These are phyloP conservation scores for Oryzias dopingdopingensis DNA, from an alignment of 2,797 vertebrate genomes.

Conservation along the genomic window DNA sequence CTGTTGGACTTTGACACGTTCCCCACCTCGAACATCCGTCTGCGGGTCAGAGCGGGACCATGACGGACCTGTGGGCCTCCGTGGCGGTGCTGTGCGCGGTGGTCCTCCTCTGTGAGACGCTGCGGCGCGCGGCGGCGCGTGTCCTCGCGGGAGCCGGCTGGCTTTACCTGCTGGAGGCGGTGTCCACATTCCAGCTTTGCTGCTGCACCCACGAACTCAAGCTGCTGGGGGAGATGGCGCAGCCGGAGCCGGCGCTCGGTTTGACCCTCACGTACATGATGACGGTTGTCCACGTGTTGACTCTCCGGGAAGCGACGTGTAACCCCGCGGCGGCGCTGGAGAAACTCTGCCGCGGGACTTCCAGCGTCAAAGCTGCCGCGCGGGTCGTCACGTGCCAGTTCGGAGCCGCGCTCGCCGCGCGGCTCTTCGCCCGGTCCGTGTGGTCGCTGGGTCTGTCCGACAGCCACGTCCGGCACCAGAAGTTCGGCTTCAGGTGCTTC, in stretches of 20 bases:
- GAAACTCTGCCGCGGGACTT: slow-evolving; percentile 52
- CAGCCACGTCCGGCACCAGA: slow-evolving; percentile 64
- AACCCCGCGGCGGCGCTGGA: slow-evolving; percentile 78
- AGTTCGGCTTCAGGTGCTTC: slow-evolving; percentile 54
- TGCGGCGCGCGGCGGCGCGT: slow-evolving; percentile 29
- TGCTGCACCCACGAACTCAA: slow-evolving; percentile 82
- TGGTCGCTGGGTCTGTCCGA: slow-evolving; percentile 79
- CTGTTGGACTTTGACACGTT: too few species aligned
- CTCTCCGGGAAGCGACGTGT: slow-evolving; percentile 71
- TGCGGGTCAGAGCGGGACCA: background rate
- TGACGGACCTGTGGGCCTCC: slow-evolving; percentile 65
- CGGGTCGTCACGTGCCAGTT: slow-evolving; percentile 58
- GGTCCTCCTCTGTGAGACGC: slow-evolving; percentile 62
- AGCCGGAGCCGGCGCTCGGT: slow-evolving; percentile 48
- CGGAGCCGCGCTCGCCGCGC: slow-evolving; percentile 62
- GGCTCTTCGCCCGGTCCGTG: slow-evolving; percentile 53
- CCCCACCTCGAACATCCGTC: background rate
- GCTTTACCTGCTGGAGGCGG: slow-evolving; percentile 72
- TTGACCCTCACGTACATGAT: slow-evolving; percentile 78
- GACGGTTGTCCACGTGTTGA: slow-evolving; percentile 78
- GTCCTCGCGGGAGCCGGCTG: slow-evolving; percentile 13
- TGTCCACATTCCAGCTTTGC: slow-evolving; percentile 86
- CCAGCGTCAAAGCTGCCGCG: slow-evolving; percentile 20
- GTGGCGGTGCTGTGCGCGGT: slow-evolving; percentile 61
- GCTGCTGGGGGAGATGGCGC: slow-evolving; percentile 62